Conservation (phyloP, 2,888 invertebrate genomes). For the Mythimna loreyi region DNA sequence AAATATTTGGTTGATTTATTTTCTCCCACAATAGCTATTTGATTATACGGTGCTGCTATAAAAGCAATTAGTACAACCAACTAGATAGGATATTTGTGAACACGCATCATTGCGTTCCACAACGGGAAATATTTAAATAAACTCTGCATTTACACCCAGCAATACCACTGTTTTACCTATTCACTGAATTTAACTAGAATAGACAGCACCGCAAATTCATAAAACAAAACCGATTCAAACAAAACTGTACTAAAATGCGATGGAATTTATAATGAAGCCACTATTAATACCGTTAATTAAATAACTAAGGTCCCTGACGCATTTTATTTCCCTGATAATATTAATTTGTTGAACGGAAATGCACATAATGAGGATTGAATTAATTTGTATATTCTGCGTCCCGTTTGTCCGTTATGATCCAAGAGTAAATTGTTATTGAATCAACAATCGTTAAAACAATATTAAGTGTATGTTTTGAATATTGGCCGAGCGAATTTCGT, state of each 20-base stretch:
- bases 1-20: conserved; percentile 29
- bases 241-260: conserved; percentile 45
- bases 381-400: conserved; percentile 57
- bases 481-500: conserved; percentile 35
- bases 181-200: conserved; percentile 39
- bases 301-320: conserved; percentile 47
- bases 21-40: conserved; percentile 15
- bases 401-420: conserved; percentile 20
- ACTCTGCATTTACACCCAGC: conserved; percentile 31
- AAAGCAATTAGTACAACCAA: conserved; percentile 24
- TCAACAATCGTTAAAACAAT: conserved; percentile 38
- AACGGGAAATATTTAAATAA: conserved; percentile 45
- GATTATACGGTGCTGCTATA: conserved; percentile 16
- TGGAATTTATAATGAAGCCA: conserved; percentile 51
- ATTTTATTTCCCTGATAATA: conserved; percentile 63
- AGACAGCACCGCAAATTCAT: conserved; percentile 42
- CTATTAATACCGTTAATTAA: conserved; percentile 47
- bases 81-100: conserved; percentile 11
- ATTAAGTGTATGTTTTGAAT: conserved; percentile 40
- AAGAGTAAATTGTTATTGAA: conserved; percentile 51
- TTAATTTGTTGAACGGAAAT: conserved; percentile 59
- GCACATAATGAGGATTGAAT: conserved; percentile 64
- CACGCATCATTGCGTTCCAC: conserved; percentile 12
- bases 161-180: conserved; percentile 28
- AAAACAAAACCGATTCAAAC: conserved; percentile 52